phyloP scores from a whole-genome alignment of 2,888 invertebrate genomes.

The Orthosia incerta region DNA sequence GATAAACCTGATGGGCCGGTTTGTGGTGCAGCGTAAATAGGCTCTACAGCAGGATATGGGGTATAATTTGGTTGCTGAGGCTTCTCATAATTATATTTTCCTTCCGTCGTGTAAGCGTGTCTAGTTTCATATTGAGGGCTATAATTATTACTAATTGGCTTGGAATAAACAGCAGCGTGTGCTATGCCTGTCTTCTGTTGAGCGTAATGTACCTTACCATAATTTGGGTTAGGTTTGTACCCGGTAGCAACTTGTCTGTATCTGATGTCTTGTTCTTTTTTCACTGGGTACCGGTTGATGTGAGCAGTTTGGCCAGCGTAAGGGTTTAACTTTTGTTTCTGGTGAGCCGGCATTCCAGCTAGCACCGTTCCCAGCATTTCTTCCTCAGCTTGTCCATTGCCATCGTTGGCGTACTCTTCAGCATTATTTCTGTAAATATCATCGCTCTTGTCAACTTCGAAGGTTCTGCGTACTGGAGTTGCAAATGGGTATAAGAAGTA shows the following conservation, averaged over 20 bases:
- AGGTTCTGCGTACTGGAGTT: conserved; percentile 92
- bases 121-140: conserved; percentile 85
- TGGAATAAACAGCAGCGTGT: conserved; percentile 87
- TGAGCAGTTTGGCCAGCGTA: conserved; percentile 86
- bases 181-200: conserved; percentile 89
- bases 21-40: conserved; percentile 86
- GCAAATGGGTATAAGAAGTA: conserved; percentile 95
- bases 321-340: conserved; percentile 86
- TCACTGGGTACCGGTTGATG: conserved; percentile 82
- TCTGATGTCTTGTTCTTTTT: conserved; percentile 87
- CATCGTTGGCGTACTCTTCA: conserved; percentile 92
- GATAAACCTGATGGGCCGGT: conserved; percentile 80
- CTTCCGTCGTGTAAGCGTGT: conserved; percentile 85
- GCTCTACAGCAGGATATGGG: conserved; percentile 84
- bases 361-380: conserved; percentile 94
- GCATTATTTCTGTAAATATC: conserved; percentile 93
- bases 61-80: conserved; percentile 78
- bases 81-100: conserved; percentile 82
- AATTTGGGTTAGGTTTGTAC: conserved; percentile 81
- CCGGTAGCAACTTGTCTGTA: conserved; percentile 85
- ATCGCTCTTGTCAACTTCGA: conserved; percentile 92
- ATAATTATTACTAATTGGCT: conserved; percentile 78
- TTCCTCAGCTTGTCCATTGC: conserved; percentile 94
- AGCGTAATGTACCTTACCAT: conserved; percentile 82
- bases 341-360: conserved; percentile 92